Conservation (phyloP, 2,797 vertebrate species). For the Thripadectes ignobilis region DNA sequence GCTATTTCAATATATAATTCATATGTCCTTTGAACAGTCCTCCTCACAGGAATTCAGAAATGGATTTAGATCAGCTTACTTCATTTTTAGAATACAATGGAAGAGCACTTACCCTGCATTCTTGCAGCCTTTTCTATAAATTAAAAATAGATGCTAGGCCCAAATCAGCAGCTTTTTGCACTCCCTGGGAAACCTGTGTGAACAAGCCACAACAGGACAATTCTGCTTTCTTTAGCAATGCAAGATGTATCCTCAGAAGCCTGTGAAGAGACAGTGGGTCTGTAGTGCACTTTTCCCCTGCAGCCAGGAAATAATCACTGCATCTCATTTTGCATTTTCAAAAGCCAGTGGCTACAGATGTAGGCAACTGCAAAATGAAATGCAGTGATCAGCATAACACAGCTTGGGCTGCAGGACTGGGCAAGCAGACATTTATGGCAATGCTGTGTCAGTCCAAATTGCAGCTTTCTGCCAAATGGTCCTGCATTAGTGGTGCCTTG, state of each 20-base stretch:
- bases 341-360: background rate
- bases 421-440: background rate
- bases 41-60: slow-evolving; percentile 42
- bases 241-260: background rate
- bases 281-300: background rate
- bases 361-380: background rate
- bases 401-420: background rate
- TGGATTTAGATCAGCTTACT: slow-evolving; percentile 51
- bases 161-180: background rate
- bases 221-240: background rate
- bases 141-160: slow-evolving; percentile 56
- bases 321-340: background rate
- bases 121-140: slow-evolving; percentile 12
- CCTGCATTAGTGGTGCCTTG: background rate
- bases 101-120: slow-evolving; percentile 38
- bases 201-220: background rate
- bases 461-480: background rate
- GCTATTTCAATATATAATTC: slow-evolving; percentile 60
- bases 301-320: background rate
- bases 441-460: background rate
- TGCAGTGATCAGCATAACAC: rapidly evolving
- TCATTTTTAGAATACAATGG: slow-evolving; percentile 48
- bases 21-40: slow-evolving; percentile 36
- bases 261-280: background rate
- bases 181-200: background rate